phyloP scores from a whole-genome alignment of 2,888 invertebrate genomes.

The Baccha elongata region DNA sequence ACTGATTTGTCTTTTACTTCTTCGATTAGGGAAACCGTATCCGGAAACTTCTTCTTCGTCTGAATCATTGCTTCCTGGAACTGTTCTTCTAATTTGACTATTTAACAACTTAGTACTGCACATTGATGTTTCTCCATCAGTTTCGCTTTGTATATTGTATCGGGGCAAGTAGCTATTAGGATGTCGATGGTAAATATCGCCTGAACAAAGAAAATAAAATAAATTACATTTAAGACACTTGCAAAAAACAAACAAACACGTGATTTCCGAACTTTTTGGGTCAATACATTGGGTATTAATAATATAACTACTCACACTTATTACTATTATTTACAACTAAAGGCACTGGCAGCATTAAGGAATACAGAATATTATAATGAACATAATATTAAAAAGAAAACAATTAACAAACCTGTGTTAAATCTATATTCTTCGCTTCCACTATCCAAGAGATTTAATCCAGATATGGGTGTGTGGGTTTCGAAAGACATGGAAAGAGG shows the following conservation, averaged over 20 bases:
- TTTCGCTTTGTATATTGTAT: constrained; percentile 87
- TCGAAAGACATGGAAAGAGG: constrained; percentile 84
- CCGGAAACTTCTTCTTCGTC: constrained; percentile 81
- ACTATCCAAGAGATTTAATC: constrained; percentile 86
- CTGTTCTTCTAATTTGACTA: constrained; percentile 72
- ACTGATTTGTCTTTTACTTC: constrained; percentile 81
- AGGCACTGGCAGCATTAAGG: constrained; percentile 83
- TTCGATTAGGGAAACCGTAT: constrained; percentile 83
- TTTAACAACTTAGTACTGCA: constrained; percentile 75
- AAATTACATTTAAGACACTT: too few relatives aligned
- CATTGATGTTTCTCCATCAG: constrained; percentile 84
- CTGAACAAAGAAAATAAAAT: constrained; percentile 78
- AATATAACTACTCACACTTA: constrained; percentile 77
- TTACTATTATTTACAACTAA: constrained; percentile 84
- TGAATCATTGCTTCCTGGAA: constrained; percentile 79
- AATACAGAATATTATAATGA: constrained; percentile 85
- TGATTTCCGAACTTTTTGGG: too few relatives aligned
- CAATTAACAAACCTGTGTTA: constrained; percentile 84
- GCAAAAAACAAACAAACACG: too few relatives aligned
- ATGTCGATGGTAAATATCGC: constrained; percentile 90
- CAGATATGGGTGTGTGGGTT: constrained; percentile 83
- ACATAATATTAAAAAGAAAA: constrained; percentile 77
- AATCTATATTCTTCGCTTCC: constrained; percentile 86
- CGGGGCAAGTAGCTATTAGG: constrained; percentile 91
- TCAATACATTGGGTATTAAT: too few relatives aligned